Evolutionary conservation across 2,113 vertebrate genomes (phyloP).

Genomic region (Phaethon lepturus): DNA sequence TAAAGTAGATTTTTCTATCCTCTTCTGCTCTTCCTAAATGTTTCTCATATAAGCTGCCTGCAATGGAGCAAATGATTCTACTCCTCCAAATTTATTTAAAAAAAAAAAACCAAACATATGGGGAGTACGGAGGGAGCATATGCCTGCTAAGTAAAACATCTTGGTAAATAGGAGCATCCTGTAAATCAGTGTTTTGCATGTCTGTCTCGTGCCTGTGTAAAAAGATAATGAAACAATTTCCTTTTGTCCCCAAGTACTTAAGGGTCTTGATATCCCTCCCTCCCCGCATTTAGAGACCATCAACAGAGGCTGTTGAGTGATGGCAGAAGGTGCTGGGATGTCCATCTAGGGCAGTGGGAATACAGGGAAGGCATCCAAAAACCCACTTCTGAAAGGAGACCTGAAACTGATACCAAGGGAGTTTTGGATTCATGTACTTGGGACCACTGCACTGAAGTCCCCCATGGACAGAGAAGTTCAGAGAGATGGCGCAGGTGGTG

Average conservation of each 20-base stretch:
- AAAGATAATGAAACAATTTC: background rate
- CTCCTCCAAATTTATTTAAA: background rate
- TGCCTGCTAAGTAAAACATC: slow-evolving; percentile 56
- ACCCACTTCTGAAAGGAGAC: background rate
- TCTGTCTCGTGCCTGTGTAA: background rate
- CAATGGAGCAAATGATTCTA: background rate
- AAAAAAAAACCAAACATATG: slow-evolving; percentile 51
- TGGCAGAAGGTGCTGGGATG: background rate
- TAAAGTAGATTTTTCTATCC: background rate
- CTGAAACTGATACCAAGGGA: background rate
- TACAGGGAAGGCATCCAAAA: background rate
- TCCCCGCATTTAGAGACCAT: background rate
- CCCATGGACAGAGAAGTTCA: background rate
- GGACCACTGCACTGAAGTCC: background rate
- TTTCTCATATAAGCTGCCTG: background rate
- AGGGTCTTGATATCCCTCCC: background rate
- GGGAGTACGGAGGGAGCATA: slow-evolving; percentile 67
- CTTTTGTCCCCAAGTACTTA: background rate
- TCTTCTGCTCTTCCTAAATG: background rate
- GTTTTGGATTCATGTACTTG: background rate
- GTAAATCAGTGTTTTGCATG: background rate
- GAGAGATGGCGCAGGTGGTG: background rate
- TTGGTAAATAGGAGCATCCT: background rate
- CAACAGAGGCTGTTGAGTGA: background rate
- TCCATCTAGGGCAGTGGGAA: fast-evolving